A percentile compares a stretch with the other conserved stretches of the same genome.
Evolutionary conservation across 2,888 invertebrate species (phyloP).

Genomic region (Eutolmus rufibarbis): DNA sequence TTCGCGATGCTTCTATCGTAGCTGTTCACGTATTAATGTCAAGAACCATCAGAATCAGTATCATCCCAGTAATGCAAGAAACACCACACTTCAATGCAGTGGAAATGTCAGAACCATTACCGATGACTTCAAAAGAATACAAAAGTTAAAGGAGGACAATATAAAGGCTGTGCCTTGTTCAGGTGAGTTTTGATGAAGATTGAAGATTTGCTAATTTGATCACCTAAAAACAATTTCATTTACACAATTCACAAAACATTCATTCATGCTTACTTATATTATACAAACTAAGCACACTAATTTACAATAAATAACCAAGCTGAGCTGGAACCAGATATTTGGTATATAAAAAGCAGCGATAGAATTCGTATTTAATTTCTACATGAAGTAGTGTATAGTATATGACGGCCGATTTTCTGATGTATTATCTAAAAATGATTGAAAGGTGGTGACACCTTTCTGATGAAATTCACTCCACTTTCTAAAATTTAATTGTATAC

Average conservation of each 20-base stretch:
- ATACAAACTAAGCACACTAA: no score
- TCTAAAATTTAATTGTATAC: no score
- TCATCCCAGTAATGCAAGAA: background rate
- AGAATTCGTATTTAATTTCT: no score
- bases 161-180: background rate
- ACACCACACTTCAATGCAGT: background rate
- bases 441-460: no score
- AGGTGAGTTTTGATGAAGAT: background rate
- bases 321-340: no score
- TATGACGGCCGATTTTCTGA: no score
- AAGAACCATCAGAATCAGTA: background rate
- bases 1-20: slow-evolving; percentile 1
- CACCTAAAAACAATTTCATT: background rate
- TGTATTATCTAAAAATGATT: no score
- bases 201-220: background rate
- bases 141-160: background rate
- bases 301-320: no score
- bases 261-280: background rate
- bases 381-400: no score
- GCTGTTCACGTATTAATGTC: background rate
- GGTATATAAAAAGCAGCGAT: no score
- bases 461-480: no score
- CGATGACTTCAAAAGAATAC: background rate
- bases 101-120: background rate
- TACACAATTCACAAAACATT: background rate